Evolutionary conservation across 1,140 invertebrate genomes (phyloP), one percentile per base, ranked within the genome.

Genomic region (Zaprionus tsacasi): DNA sequence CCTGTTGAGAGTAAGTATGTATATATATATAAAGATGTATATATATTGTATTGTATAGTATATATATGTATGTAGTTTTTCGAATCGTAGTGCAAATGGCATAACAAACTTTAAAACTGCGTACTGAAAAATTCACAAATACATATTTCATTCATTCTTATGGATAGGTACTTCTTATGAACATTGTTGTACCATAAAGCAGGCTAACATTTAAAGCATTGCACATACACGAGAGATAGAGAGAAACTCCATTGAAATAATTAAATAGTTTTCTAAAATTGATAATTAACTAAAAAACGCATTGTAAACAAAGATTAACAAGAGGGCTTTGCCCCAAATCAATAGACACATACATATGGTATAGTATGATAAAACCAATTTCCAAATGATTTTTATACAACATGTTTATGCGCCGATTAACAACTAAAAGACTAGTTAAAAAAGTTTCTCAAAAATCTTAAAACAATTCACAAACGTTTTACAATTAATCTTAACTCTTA

Each of bases 181-280:
- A 89, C 74, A 70, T 56, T 85, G 58, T 89, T 89, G 85, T 89
- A 89, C 85, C 85, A 73, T 79, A 89, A 74, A 89, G 85, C 85
- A 89, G 85, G 85, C 81, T 89, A 89, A 88, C 85, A 88, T 85
- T 89, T 81, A 88, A 88, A 88, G 85, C 85, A 71, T 87, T 70
- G 85, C 78, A 76, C 76, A 89, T 70, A 30, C 27, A 30, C 6
- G 21, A 21, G 21, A 21, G 21, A 87, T 82, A 36, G 54, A 85
- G 70, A 76, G 57, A 79, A 45, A 71, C 6, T 67, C 35, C 12
- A 17, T 33, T 30, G 12, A 21, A 67, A 65, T 50, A n/a, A 15
- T 21, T 11, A 65, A 71, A 21, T 50, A 43, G 65, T 52, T 55
- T 50, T 15, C 11, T 64, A 30, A 65, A 65, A 30, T 15, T 17